Conservation (phyloP, 2,797 vertebrate genomes). For the Chanos chanos region DNA sequence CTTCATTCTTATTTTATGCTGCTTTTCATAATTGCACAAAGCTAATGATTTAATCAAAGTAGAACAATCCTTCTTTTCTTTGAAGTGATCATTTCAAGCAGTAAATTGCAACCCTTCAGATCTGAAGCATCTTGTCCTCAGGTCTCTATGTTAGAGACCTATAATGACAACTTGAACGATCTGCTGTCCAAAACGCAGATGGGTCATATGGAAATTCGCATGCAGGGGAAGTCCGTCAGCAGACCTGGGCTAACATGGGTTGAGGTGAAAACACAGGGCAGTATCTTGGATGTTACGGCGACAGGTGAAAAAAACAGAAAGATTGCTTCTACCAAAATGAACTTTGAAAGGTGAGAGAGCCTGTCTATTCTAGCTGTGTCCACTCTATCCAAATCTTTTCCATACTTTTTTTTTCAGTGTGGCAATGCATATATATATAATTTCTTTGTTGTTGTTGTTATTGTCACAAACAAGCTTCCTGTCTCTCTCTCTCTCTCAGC, state of each 20-base stretch:
- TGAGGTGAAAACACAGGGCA: conserved; percentile 56
- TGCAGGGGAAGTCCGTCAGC: conserved; percentile 56
- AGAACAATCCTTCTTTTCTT: background rate
- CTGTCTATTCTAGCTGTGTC: no score
- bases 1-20: no score
- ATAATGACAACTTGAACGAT: conserved; percentile 66
- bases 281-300: conserved; percentile 60
- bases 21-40: no score
- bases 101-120: no score
- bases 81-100: no score
- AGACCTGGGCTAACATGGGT: conserved; percentile 60
- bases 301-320: conserved; percentile 62
- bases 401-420: no score
- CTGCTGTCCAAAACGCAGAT: conserved; percentile 52
- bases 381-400: no score
- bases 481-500: conserved; percentile 35
- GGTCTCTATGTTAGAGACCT: conserved; percentile 72
- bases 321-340: conserved; percentile 65
- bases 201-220: conserved; percentile 56
- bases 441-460: no score
- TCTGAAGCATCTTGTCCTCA: no score
- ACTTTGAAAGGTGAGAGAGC: conserved; percentile 56
- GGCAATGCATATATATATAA: no score
- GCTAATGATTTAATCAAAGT: background rate
- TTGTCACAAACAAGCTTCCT: no score